phyloP scores from a whole-genome alignment of 2,888 invertebrate genomes.

The Drosophila pegasa region DNA sequence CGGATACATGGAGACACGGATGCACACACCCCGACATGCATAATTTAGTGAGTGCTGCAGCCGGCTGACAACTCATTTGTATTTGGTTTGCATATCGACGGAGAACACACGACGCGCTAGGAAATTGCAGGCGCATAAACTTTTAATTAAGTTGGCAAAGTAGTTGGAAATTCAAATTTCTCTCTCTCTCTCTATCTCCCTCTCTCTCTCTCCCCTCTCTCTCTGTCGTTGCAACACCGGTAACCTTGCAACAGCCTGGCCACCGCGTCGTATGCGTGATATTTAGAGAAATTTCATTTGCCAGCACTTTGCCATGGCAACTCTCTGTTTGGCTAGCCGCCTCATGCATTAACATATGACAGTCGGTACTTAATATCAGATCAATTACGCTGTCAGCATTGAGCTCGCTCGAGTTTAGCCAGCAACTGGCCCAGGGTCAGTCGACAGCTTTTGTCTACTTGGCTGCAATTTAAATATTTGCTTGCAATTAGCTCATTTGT shows the following conservation, averaged over 20 bases:
- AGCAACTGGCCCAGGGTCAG: not conserved
- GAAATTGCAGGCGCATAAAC: constrained; percentile 72
- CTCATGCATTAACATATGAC: constrained; percentile 7
- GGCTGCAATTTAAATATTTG: not conserved
- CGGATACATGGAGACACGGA: not conserved
- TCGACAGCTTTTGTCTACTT: not conserved
- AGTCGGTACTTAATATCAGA: constrained; percentile 1
- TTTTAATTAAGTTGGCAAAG: constrained; percentile 77
- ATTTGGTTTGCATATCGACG: constrained; percentile 51
- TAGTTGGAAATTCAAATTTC: constrained; percentile 46
- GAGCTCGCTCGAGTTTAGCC: not conserved
- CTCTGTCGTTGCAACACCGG: not conserved
- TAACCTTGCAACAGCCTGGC: constrained; percentile 4
- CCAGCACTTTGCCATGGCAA: constrained; percentile 7
- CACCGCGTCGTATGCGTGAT: constrained; percentile 47
- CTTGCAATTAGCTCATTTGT: not conserved
- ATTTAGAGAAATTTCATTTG: constrained; percentile 30
- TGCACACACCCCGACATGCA: constrained; percentile 5
- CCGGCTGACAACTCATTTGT: constrained; percentile 39
- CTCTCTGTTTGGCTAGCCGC: constrained; percentile 3
- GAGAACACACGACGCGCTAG: constrained; percentile 36
- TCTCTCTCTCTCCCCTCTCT: not conserved
- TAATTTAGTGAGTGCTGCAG: constrained; percentile 32
- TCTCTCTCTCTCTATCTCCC: not conserved
- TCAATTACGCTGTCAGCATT: constrained; percentile 11